These are phyloP conservation scores for Puma concolor DNA, from an alignment of 2,113 vertebrate genomes.

Conservation along the genomic window DNA sequence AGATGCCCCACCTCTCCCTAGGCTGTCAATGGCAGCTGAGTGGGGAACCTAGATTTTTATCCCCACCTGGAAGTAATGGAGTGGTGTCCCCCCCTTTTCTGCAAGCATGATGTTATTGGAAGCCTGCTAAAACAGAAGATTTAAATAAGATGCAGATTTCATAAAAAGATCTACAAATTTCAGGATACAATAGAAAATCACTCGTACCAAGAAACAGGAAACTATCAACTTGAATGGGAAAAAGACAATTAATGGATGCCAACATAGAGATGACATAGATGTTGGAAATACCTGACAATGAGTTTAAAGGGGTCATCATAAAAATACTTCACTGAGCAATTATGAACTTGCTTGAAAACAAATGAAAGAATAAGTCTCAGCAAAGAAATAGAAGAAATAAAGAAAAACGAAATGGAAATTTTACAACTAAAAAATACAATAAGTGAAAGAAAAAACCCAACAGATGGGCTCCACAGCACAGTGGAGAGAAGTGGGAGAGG, in stretches of 20 bases:
- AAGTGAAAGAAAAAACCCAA: constrained; percentile 49
- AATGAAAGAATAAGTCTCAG: background rate
- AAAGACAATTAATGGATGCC: background rate
- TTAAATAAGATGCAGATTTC: constrained; percentile 32
- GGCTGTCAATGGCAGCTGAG: background rate
- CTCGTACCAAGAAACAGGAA: background rate
- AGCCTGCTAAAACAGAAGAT: constrained; percentile 41
- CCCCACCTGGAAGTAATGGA: background rate
- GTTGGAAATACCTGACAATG: background rate
- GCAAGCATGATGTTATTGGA: background rate
- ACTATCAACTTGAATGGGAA: constrained; percentile 12
- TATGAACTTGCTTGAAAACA: background rate
- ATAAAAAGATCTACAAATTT: constrained; percentile 6
- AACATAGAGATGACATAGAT: constrained; percentile 18
- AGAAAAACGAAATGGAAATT: constrained; percentile 41
- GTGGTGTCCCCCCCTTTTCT: background rate
- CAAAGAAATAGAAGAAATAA: constrained; percentile 41
- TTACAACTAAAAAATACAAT: constrained; percentile 27
- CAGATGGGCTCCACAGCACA: background rate
- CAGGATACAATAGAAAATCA: constrained; percentile 33
- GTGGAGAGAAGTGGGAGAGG: background rate
- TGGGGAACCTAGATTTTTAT: background rate
- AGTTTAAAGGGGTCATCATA: background rate
- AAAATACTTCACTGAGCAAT: constrained; percentile 11
- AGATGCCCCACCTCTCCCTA: background rate